Base-by-base conservation (phyloP, 1,140 invertebrate genomes). In the Brachionus manjavacas region DNA sequence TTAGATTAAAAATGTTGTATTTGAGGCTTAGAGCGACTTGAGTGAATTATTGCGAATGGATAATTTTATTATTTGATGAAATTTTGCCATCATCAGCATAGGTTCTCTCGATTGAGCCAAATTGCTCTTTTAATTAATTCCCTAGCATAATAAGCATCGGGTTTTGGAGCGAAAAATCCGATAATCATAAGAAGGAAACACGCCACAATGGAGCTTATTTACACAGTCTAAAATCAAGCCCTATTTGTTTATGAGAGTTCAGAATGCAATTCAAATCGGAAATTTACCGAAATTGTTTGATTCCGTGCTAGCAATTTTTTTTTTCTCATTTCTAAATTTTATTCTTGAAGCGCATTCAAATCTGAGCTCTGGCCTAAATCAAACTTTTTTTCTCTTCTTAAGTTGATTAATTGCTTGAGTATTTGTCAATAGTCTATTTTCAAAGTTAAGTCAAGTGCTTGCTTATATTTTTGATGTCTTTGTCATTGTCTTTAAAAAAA, bases 51-150 rank as follows among this genome's bases (percentile, higher is more conserved):
- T 60, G 6, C 52, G 52, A 60, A 60, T 60, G 52, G 52, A 25
- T 60, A 60, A 23, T 46, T 46, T 46, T 46, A 46, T 60, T 60
- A 9, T 60, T 60, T 60, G n/a, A 60, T 60, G 52, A 60, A 23
- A 20, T 60, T 60, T 60, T 60, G 52, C 52, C 25, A 20, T 60
- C 52, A 60, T 60, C 52, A 60, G 16, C 52, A 60, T 11, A 46
- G 43, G 43, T 35, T 35, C 43, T 35, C 43, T 46, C 43, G 43
- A 14, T 60, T 25, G 52, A 60, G 52, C 52, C 52, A 60, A 60
- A 60, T 60, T 60, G 52, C 52, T 60, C 52, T 60, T 60, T 60
- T 60, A 60, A 60, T 60, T 60, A 60, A 60, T 60, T 60, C 52
- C 16, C 20, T 2, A 60, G 52, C 52, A 60, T 60, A 60, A 60